These are phyloP conservation scores for Helobdella robusta DNA, from an alignment of 2,888 invertebrate genomes.

Conservation along the genomic window DNA sequence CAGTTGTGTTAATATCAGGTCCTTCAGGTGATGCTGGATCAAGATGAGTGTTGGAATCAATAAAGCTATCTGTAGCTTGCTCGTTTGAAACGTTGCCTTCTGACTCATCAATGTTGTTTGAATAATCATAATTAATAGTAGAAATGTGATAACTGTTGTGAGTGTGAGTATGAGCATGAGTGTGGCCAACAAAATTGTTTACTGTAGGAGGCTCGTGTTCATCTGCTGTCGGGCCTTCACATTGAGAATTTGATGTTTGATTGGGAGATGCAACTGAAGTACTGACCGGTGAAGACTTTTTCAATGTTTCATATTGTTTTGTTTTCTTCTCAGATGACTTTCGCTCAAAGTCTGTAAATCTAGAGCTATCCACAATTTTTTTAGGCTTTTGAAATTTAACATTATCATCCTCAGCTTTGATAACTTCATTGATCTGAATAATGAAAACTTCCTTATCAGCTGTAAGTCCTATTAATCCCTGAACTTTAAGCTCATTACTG, in stretches of 20 bases:
- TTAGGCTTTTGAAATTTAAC: neutral
- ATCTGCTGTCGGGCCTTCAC: neutral
- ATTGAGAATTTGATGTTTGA: neutral
- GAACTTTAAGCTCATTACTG: conserved; percentile 21
- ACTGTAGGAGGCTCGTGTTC: neutral
- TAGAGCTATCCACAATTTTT: neutral
- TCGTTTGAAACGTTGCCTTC: neutral
- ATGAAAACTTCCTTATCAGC: conserved; percentile 21
- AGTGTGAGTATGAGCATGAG: too few species aligned
- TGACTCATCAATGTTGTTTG: neutral
- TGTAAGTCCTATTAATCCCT: conserved; percentile 20
- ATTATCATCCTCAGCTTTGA: conserved; percentile 1
- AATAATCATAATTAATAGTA: neutral
- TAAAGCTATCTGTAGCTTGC: neutral
- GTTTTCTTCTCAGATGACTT: too few species aligned
- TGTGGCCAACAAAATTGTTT: too few species aligned
- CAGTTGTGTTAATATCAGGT: neutral
- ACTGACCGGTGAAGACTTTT: too few species aligned
- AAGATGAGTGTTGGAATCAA: too few species aligned
- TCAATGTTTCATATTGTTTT: too few species aligned
- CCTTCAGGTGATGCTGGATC: neutral
- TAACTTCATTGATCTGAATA: conserved; percentile 21
- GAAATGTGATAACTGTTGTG: too few species aligned
- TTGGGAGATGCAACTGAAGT: neutral
- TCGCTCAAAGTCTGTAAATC: neutral